Percentiles rank a stretch among this genome's conserved stretches.
Conservation (phyloP, 2,888 invertebrate genomes). For the Tortrix viridana region DNA sequence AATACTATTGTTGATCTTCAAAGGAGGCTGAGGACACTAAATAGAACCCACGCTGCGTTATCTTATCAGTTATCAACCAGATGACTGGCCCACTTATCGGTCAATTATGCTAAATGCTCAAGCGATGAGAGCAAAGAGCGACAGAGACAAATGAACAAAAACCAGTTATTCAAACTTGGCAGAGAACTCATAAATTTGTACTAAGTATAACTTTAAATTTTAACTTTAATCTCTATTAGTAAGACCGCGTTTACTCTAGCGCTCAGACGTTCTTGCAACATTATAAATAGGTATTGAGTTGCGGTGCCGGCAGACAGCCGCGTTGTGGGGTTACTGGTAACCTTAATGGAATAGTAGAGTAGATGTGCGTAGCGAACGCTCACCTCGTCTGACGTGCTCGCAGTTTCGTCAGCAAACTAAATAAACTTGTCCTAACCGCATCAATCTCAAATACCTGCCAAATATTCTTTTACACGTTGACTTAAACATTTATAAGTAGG, state of each 20-base stretch:
- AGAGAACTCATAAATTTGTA: constrained; percentile 63
- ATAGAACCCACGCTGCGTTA: constrained; percentile 43
- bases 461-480: not conserved
- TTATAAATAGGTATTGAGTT: constrained; percentile 58
- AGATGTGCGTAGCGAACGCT: constrained; percentile 64
- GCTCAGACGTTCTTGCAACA: constrained; percentile 48
- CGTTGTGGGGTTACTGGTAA: constrained; percentile 67
- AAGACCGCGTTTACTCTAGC: constrained; percentile 45
- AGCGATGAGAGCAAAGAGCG: constrained; percentile 60
- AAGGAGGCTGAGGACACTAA: constrained; percentile 21
- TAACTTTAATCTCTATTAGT: constrained; percentile 41
- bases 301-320: constrained; percentile 63
- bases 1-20: constrained; percentile 28
- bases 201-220: constrained; percentile 41
- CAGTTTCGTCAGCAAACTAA: constrained; percentile 38
- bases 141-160: constrained; percentile 61
- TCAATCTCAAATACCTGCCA: constrained; percentile 1
- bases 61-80: constrained; percentile 45
- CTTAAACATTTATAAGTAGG: not conserved
- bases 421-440: constrained; percentile 15
- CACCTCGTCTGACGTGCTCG: constrained; percentile 48
- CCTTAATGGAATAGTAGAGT: constrained; percentile 69
- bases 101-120: constrained; percentile 61
- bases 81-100: constrained; percentile 36
- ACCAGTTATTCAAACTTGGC: constrained; percentile 79